Evolutionary conservation across 2,113 vertebrate species (phyloP), one percentile per base, ranked within the genome.

Genomic region (Ploceus nigricollis): DNA sequence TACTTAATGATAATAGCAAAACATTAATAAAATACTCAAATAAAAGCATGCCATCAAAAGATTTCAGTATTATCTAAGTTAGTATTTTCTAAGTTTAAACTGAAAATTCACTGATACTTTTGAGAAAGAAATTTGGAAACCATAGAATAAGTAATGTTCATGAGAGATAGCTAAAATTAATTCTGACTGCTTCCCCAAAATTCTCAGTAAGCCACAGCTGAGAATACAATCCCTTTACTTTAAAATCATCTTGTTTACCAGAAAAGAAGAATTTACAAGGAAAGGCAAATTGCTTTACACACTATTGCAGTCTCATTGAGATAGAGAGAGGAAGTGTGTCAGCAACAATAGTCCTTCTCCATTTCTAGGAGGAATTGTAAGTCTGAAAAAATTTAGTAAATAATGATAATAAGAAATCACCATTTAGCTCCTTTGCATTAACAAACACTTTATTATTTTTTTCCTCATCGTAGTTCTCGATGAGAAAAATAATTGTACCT

Each of bases 231-330:
- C 11, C 6, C 20, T 76, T 64, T 81, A 24, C 23, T 86, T 68
- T 61, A 75, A 79, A 63, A 75, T 63, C 12, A 63, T 8, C 5
- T 25, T 79, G 3, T 53, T 82, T 44, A 14, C n/a, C 23, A 79
- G 24, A 88, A 37, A 4, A 44, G n/a, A 86, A 80, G 4, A 73
- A 75, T 40, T 83, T 81, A 45, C 7, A 42, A 53, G 31, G 14
- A 30, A 72, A 72, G 9, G 5, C 3, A 56, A 79, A 71, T 68
- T 58, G 10, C 3, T 54, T 75, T 64, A 53, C 50, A 35, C 3
- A 9, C 12, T n/a, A 14, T 5, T 39, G 3, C 20, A 6, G 33
- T 58, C 9, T 84, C 45, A 24, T 5, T 0, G 1, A 70, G 27
- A 64, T 13, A 54, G 16, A 40, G 16, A 14, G 10, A 70, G 33